Conservation (phyloP, 2,113 vertebrate species). For the Chaetorhynchus papuensis region DNA sequence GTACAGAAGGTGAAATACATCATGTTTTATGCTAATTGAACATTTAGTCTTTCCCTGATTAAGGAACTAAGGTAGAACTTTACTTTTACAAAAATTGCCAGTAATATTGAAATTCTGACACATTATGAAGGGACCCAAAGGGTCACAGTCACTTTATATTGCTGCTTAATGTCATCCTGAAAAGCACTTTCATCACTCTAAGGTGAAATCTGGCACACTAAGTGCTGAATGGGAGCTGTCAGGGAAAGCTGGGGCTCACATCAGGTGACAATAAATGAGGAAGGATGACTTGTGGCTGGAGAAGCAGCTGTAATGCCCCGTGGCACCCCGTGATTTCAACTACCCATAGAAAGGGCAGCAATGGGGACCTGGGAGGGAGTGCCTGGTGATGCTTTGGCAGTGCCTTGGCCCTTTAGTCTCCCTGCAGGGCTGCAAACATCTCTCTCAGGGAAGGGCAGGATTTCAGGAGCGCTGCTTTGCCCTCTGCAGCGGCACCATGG, state of each 20-base stretch:
- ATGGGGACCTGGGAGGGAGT: neutral
- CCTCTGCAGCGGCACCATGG: neutral
- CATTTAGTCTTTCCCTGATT: neutral
- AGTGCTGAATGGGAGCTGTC: neutral
- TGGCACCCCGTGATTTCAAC: fast-evolving
- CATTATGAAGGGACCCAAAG: neutral
- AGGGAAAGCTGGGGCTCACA: neutral
- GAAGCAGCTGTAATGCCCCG: neutral
- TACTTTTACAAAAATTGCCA: neutral
- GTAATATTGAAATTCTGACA: neutral
- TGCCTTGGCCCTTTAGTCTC: neutral
- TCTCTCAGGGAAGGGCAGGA: neutral
- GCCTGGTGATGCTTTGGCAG: fast-evolving
- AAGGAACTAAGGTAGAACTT: neutral
- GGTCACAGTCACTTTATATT: neutral
- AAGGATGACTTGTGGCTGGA: neutral
- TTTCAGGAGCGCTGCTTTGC: neutral
- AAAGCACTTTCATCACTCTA: neutral
- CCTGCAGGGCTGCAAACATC: neutral
- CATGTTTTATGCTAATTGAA: neutral
- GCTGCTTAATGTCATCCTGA: neutral
- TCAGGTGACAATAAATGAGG: neutral
- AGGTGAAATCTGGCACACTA: neutral
- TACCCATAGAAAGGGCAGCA: fast-evolving
- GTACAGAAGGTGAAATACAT: neutral